Percentiles rank a stretch among this genome's conserved stretches.
phyloP scores from a whole-genome alignment of 92 coral and sea anemone species.

The Muricea muricata region DNA sequence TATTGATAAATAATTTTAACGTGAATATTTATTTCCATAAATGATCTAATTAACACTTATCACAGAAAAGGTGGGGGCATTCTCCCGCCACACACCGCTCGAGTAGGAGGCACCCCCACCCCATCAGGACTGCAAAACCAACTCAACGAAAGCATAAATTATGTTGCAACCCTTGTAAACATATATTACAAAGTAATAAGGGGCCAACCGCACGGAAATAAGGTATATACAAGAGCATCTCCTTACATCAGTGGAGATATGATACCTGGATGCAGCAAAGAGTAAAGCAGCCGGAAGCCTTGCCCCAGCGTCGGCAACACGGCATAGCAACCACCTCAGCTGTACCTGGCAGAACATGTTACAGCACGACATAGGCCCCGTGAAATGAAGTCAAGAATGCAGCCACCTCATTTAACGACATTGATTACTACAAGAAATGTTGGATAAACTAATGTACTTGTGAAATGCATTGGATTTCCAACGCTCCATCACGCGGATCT shows the following conservation, averaged over 20 bases:
- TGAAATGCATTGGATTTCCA: not conserved
- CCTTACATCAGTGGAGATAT: no score
- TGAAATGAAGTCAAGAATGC: no score
- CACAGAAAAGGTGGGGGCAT: conserved; percentile 13
- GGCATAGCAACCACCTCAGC: not conserved
- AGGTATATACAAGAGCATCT: no score
- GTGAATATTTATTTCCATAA: not conserved
- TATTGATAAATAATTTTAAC: no score
- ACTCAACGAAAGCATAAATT: no score
- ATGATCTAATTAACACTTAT: not conserved
- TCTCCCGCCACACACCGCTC: not conserved
- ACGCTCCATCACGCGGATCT: conserved; percentile 5
- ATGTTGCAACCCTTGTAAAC: no score
- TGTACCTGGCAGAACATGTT: not conserved
- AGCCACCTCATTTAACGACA: not conserved
- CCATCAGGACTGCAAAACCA: not conserved
- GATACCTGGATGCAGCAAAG: no score
- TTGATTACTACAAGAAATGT: not conserved
- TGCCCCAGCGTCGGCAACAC: conserved; percentile 29
- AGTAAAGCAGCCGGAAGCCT: not conserved
- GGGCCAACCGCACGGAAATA: no score
- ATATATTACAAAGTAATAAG: no score
- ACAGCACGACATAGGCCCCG: not conserved
- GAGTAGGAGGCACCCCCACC: not conserved
- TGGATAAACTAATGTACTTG: not conserved